Evolutionary conservation across 2,113 vertebrate species (phyloP).

Genomic region (Cervus canadensis): DNA sequence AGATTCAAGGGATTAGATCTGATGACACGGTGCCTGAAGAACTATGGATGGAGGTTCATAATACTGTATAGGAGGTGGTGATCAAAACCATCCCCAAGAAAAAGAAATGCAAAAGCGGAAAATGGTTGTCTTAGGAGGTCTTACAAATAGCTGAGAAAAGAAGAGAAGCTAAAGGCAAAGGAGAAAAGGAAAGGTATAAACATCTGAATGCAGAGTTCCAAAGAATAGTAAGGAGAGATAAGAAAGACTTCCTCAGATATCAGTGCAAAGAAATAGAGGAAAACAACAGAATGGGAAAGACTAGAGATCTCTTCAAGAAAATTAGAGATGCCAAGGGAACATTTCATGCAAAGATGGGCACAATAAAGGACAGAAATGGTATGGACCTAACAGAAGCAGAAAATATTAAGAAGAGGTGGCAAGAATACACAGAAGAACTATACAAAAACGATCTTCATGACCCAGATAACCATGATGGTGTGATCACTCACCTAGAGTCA

Average conservation of each 20-base stretch:
- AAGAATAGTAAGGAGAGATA: background rate
- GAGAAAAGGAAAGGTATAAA: background rate
- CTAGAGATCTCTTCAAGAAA: background rate
- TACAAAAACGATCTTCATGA: background rate
- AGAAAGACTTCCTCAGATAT: background rate
- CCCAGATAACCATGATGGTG: background rate
- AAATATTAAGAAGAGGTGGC: background rate
- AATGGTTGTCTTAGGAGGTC: background rate
- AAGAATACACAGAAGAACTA: background rate
- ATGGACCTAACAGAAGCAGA: background rate
- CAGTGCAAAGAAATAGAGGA: background rate
- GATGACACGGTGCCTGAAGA: background rate
- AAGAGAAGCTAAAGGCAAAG: background rate
- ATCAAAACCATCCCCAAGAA: background rate
- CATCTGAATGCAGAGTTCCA: background rate
- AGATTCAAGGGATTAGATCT: background rate
- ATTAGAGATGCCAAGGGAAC: background rate
- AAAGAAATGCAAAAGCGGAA: background rate
- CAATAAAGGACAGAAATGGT: background rate
- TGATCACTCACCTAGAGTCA: background rate
- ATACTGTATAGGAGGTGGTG: background rate
- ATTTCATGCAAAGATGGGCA: background rate
- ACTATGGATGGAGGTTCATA: background rate
- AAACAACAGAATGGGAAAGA: background rate
- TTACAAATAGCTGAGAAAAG: background rate